These are phyloP conservation scores for Caiman crocodilus DNA, from an alignment of 2,797 vertebrate species.

Conservation along the genomic window DNA sequence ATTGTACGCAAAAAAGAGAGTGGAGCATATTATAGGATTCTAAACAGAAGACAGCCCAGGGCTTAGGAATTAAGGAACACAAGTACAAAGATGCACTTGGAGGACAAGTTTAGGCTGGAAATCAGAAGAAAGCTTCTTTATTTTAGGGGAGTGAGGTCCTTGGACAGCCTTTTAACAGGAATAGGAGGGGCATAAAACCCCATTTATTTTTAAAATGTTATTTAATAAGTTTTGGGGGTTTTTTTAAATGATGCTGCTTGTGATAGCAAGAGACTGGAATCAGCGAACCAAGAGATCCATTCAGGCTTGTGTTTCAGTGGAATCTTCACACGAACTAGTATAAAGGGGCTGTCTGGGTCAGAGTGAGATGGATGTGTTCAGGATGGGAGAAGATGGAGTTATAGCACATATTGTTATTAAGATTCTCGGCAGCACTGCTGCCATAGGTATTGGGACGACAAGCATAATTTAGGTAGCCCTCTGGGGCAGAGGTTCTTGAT, in stretches of 20 bases:
- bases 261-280: background rate
- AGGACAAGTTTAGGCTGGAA: background rate
- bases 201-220: conserved; percentile 8
- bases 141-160: conserved; percentile 36
- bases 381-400: background rate
- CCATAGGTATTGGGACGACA: background rate
- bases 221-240: background rate
- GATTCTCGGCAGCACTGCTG: background rate
- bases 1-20: background rate
- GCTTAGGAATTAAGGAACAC: background rate
- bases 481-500: background rate
- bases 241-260: background rate
- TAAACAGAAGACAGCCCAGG: background rate
- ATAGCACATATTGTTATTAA: background rate
- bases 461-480: background rate
- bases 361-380: background rate
- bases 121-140: conserved; percentile 12
- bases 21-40: background rate
- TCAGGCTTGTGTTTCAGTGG: background rate
- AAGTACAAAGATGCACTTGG: background rate
- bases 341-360: accelerated
- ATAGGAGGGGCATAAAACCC: conserved; percentile 6
- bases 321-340: background rate
- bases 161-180: conserved; percentile 1
- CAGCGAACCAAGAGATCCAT: background rate